Percentiles rank a stretch among this genome's conserved stretches.
phyloP scores from a whole-genome alignment of 2,888 invertebrate genomes.

The Drosophila kuntzei region DNA sequence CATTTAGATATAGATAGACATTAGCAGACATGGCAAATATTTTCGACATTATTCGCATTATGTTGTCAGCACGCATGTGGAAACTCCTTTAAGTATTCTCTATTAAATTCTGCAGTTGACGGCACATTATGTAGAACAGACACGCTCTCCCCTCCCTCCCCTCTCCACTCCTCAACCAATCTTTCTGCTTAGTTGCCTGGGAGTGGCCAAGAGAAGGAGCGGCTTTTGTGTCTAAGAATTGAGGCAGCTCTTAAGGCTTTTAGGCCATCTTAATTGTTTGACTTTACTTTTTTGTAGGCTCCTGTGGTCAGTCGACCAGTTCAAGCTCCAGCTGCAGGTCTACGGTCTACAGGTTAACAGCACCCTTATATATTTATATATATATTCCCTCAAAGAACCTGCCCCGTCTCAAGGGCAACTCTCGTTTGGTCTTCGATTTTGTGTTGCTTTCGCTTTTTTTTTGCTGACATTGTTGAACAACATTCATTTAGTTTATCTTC shows the following conservation, averaged over 20 bases:
- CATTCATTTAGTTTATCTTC: conserved; percentile 43
- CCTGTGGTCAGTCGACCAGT: conserved; percentile 25
- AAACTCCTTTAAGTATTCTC: conserved; percentile 37
- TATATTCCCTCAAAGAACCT: too few species aligned
- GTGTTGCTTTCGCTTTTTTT: conserved; percentile 9
- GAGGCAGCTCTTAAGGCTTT: conserved; percentile 64
- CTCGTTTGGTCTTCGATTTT: conserved; percentile 8
- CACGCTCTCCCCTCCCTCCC: conserved; percentile 3
- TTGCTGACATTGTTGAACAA: conserved; percentile 22
- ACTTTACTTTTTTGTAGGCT: conserved; percentile 54
- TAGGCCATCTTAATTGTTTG: conserved; percentile 72
- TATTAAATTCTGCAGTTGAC: conserved; percentile 51
- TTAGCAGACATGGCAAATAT: conserved; percentile 69
- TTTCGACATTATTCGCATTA: conserved; percentile 71
- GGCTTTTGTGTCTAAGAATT: conserved; percentile 38
- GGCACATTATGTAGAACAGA: conserved; percentile 44
- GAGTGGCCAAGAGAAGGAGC: conserved; percentile 36
- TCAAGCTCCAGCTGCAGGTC: background rate
- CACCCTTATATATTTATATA: background rate
- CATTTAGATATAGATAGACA: conserved; percentile 37
- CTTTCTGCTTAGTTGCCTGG: conserved; percentile 18
- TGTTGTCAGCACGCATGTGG: conserved; percentile 68
- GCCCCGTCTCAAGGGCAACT: conserved; percentile 18
- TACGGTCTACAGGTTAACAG: conserved; percentile 11
- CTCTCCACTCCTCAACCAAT: background rate